Percentiles rank a stretch among this genome's conserved stretches.
These are phyloP conservation scores for Idaea straminata DNA, from an alignment of 2,888 invertebrate species.

Conservation along the genomic window DNA sequence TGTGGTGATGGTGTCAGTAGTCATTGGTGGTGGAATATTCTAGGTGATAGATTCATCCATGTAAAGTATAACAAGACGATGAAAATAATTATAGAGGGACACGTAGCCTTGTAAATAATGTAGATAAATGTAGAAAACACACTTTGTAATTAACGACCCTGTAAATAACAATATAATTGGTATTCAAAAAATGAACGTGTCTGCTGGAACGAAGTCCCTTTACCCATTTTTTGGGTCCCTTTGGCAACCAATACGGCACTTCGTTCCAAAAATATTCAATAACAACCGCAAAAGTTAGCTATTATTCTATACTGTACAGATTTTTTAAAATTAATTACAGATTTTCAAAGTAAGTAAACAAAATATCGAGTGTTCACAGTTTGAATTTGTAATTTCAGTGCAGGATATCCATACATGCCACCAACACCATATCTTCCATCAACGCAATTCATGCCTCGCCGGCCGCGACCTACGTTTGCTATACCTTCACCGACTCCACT, in stretches of 20 bases:
- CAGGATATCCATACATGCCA: conserved; percentile 13
- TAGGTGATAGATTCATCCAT: not conserved
- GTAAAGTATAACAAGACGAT: not conserved
- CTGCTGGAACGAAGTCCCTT: too few species aligned
- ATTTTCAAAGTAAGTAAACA: not conserved
- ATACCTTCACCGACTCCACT: conserved; percentile 4
- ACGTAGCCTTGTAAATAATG: not conserved
- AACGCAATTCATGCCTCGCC: conserved; percentile 12
- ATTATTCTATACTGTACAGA: not conserved
- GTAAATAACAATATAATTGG: not conserved
- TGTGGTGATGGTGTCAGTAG: not conserved
- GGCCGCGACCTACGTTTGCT: conserved; percentile 12
- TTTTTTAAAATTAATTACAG: not conserved
- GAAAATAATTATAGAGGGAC: not conserved
- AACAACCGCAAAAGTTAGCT: not conserved
- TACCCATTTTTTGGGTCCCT: too few species aligned
- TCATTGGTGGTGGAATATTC: conserved; percentile 10
- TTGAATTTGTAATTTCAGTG: conserved; percentile 24
- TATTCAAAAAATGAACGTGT: too few species aligned
- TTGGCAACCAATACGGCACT: too few species aligned
- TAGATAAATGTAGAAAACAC: not conserved
- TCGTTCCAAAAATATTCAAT: too few species aligned
- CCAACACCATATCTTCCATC: conserved; percentile 18
- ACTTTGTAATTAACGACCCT: not conserved
- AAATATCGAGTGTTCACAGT: not conserved